Evolutionary conservation across 1,140 invertebrate species (phyloP), one percentile per base, ranked within the genome.

Genomic region (Atta texana): DNA sequence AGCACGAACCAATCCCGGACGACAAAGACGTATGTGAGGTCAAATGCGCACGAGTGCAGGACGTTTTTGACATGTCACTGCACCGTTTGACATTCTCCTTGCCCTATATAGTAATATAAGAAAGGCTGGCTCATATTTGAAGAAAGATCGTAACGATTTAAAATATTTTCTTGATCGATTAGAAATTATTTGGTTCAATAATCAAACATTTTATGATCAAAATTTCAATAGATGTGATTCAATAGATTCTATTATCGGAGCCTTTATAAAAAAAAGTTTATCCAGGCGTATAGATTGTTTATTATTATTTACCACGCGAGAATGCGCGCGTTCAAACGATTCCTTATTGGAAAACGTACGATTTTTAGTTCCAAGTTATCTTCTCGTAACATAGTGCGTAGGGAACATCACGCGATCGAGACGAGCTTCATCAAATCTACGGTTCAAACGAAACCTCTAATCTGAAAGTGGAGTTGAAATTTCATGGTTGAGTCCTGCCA

Each of bases 21-120:
- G 80, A 84, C 80, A 84, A 84, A 87, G 74, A 82, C 44, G 69
- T 88, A 88, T 88, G 85, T 24, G 86, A 85, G 87, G 87, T 88
- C 87, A 88, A 87, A 87, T 77, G 61, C 85, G 87, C 51, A 28
- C 53, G 34, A 82, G 31, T 49, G 18, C 69, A 69, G 55, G 1
- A 84, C 69, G 7, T 84, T 82, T 59, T 68, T 74, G 72, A 82
- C 28, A 55, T 34, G 53, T 18, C 53, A 31, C 55, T 28, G 39
- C 34, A 44, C 14, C 55, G 55, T 84, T 71, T 59, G 34, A 72
- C 68, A 21, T 74, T 84, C 69, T 74, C 34, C 16, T 74, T 74
- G 24, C 24, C 8, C 34, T 14, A 44, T 44, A 44, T 44, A 44
- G 8, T 44, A 44, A 2, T 44, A 10, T 10, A 44, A 44, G 8